These are phyloP conservation scores for Microdon myrmicae DNA, from an alignment of 2,888 invertebrate genomes.

Conservation along the genomic window DNA sequence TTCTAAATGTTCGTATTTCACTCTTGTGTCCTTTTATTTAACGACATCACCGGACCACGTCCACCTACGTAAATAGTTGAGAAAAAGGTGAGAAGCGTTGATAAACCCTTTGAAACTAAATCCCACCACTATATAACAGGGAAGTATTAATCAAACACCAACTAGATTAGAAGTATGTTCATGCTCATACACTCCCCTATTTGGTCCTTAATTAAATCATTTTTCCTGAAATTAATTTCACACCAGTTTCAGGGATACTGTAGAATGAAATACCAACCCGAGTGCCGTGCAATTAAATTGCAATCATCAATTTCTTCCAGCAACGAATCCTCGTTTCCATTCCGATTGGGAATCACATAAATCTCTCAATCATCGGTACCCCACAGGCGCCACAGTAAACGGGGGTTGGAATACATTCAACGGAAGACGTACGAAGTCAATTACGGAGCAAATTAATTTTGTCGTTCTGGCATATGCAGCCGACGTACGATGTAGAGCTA, in stretches of 20 bases:
- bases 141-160: slow-evolving; percentile 35
- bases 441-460: slow-evolving; percentile 49
- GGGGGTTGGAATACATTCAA: slow-evolving; percentile 11
- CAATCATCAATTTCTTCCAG: slow-evolving; percentile 51
- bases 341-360: slow-evolving; percentile 51
- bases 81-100: slow-evolving; percentile 18
- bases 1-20: slow-evolving; percentile 35
- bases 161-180: no score
- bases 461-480: slow-evolving; percentile 35
- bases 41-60: slow-evolving; percentile 18
- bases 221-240: slow-evolving; percentile 38
- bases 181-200: slow-evolving; percentile 19
- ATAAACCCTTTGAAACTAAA: slow-evolving; percentile 36
- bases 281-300: slow-evolving; percentile 45
- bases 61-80: slow-evolving; percentile 18
- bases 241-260: no score
- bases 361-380: slow-evolving; percentile 52
- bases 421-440: slow-evolving; percentile 44
- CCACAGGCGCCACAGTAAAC: slow-evolving; percentile 32
- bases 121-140: slow-evolving; percentile 5
- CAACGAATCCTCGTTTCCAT: slow-evolving; percentile 40
- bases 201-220: slow-evolving; percentile 37
- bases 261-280: slow-evolving; percentile 1
- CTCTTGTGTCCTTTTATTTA: slow-evolving; percentile 26
- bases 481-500: neutral